Evolutionary conservation across 2,797 vertebrate genomes (phyloP).

Genomic region (Rhadinocentrus ornatus): DNA sequence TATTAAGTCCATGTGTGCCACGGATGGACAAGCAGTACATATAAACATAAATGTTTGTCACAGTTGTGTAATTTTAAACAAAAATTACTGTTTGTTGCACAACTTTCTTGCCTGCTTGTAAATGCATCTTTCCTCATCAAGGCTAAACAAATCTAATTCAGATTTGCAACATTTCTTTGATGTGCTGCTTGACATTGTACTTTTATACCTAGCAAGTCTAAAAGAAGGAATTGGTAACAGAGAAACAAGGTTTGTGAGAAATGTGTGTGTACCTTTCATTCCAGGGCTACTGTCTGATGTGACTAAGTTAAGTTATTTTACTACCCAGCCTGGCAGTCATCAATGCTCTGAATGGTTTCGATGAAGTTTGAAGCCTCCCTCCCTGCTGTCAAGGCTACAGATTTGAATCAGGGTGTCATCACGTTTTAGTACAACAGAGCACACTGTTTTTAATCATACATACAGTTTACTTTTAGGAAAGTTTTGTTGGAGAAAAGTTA

Average conservation of each 20-base stretch:
- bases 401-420: conserved; percentile 23
- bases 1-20: conserved; percentile 1
- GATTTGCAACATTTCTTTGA: conserved; percentile 46
- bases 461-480: not conserved
- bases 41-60: not conserved
- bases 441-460: not conserved
- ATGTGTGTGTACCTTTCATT: conserved; percentile 1
- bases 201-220: not conserved
- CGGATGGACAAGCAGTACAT: conserved; percentile 15
- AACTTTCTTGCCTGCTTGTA: conserved; percentile 27
- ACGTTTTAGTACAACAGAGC: conserved; percentile 10
- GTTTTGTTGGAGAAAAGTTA: conserved; percentile 22
- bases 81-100: conserved; percentile 9
- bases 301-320: conserved; percentile 9
- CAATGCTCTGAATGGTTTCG: not conserved
- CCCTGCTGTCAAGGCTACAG: not conserved
- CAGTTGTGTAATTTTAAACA: conserved; percentile 24
- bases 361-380: not conserved
- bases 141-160: conserved; percentile 42
- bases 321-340: not conserved
- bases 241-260: conserved; percentile 9
- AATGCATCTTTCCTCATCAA: conserved; percentile 37
- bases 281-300: not conserved
- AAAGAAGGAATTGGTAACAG: not conserved
- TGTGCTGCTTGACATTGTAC: not conserved